Conservation (phyloP, 2,888 invertebrate species). For the Diarsia brunnea region DNA sequence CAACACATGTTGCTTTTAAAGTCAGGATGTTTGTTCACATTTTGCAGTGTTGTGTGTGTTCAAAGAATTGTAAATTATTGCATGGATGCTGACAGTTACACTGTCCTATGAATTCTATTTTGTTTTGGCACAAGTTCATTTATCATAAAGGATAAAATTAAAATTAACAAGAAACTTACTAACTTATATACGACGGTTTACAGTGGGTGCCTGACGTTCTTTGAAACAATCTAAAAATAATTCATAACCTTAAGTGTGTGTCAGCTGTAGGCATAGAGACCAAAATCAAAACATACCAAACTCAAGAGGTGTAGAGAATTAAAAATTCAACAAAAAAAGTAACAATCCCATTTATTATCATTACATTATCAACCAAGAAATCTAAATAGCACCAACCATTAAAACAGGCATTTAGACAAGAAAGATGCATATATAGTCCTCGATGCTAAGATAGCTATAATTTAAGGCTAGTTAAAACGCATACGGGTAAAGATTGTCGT, state of each 20-base stretch:
- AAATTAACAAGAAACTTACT: background rate
- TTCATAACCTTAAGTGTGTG: background rate
- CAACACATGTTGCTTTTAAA: constrained; percentile 20
- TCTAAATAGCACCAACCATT: constrained; percentile 33
- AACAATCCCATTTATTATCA: background rate
- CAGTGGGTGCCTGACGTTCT: background rate
- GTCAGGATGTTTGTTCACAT: constrained; percentile 16
- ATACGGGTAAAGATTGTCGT: constrained; percentile 47
- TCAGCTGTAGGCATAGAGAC: background rate
- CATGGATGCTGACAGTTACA: background rate
- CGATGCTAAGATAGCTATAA: constrained; percentile 43
- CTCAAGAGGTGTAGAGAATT: background rate
- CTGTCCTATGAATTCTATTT: background rate
- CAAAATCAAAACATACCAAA: constrained; percentile 4
- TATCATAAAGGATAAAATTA: background rate
- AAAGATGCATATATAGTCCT: constrained; percentile 39
- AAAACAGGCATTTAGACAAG: constrained; percentile 53
- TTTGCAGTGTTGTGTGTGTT: background rate
- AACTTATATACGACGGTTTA: background rate
- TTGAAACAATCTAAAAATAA: background rate
- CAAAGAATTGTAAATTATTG: background rate
- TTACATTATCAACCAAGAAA: constrained; percentile 19
- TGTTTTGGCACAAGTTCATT: background rate
- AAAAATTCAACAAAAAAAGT: background rate
- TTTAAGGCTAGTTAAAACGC: constrained; percentile 34